Evolutionary conservation across 2,113 vertebrate species (phyloP).

Genomic region (Australoheros scitulus): DNA sequence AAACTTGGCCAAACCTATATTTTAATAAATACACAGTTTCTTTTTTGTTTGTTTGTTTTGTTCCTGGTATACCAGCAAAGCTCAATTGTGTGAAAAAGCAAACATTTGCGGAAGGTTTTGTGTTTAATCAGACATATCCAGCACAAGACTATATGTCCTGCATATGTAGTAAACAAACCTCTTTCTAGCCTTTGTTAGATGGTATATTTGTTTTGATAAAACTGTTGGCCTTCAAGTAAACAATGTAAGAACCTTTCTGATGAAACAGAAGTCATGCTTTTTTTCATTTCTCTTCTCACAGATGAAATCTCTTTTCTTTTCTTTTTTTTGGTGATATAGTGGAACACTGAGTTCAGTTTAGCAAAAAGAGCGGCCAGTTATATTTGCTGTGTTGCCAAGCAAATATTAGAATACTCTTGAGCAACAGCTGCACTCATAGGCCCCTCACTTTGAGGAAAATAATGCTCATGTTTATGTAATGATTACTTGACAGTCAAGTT

Average conservation of each 20-base stretch:
- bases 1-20: too few species aligned
- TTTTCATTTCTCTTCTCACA: not conserved
- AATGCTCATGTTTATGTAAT: not conserved
- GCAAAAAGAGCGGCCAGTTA: not conserved
- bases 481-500: conserved; percentile 10
- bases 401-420: conserved; percentile 1
- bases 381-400: conserved; percentile 11
- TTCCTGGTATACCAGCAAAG: not conserved
- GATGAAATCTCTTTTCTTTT: not conserved
- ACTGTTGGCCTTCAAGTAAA: not conserved
- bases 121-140: not conserved
- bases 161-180: not conserved
- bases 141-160: not conserved
- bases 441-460: not conserved
- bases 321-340: not conserved
- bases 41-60: not conserved
- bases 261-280: not conserved
- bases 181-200: not conserved
- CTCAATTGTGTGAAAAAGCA: too few species aligned
- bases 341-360: not conserved
- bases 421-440: conserved; percentile 2
- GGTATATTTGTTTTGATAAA: not conserved
- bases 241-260: not conserved
- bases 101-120: not conserved
- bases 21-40: too few species aligned